phyloP scores from a whole-genome alignment of 1,140 invertebrate species.

The Orchesella cincta region DNA sequence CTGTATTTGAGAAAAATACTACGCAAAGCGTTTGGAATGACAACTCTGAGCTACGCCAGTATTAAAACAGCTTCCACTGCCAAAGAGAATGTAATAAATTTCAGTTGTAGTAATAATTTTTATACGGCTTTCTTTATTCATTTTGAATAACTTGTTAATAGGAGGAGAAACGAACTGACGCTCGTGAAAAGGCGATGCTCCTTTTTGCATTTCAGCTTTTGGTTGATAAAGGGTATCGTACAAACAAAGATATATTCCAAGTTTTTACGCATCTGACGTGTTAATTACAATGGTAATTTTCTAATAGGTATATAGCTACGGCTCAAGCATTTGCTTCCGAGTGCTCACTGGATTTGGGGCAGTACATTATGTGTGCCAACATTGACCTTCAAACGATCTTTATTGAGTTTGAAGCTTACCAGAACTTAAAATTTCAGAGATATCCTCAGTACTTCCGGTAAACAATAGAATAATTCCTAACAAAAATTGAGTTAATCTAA shows the following conservation, averaged over 20 bases:
- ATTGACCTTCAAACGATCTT: conserved; percentile 83
- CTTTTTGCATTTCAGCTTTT: conserved; percentile 45
- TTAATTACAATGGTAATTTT: background rate
- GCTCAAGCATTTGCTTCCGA: conserved; percentile 67
- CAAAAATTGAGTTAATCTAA: background rate
- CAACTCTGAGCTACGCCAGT: conserved; percentile 35
- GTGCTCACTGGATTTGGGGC: conserved; percentile 65
- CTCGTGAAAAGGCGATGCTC: conserved; percentile 46
- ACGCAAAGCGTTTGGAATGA: background rate
- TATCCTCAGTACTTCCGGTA: conserved; percentile 76
- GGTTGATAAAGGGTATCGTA: conserved; percentile 46
- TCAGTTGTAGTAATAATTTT: background rate
- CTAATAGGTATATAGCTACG: conserved; percentile 62
- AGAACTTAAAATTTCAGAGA: conserved; percentile 79
- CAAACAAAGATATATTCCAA: background rate
- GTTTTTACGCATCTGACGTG: background rate
- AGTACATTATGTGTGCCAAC: conserved; percentile 83
- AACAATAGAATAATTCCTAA: background rate
- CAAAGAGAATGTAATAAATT: conserved; percentile 42
- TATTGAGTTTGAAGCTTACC: conserved; percentile 85
- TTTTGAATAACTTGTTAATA: conserved; percentile 27
- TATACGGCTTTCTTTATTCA: conserved; percentile 23
- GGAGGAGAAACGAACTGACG: conserved; percentile 42
- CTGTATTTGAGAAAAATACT: no score
- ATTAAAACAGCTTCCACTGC: conserved; percentile 39